phyloP scores from a whole-genome alignment of 2,888 invertebrate genomes.

The Amphipoea oculea region DNA sequence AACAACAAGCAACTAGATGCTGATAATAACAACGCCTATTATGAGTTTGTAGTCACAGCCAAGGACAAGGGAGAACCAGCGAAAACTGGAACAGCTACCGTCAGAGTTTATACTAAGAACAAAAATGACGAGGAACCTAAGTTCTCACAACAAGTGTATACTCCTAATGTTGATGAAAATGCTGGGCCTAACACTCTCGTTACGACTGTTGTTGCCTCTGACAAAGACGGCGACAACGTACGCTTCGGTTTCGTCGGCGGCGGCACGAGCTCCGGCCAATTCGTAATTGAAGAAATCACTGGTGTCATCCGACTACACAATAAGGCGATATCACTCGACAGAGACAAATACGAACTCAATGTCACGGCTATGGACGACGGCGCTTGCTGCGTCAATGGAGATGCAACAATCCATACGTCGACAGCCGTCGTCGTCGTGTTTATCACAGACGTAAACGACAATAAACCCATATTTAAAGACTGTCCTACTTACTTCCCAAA shows the following conservation, averaged over 20 bases:
- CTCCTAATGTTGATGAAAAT: constrained; percentile 98
- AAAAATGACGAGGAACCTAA: constrained; percentile 99
- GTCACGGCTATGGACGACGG: constrained; percentile 99
- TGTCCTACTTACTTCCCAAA: constrained; percentile 98
- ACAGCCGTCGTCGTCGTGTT: constrained; percentile 99
- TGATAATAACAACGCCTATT: constrained; percentile 98
- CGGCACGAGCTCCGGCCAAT: constrained; percentile 97
- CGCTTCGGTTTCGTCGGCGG: constrained; percentile 97
- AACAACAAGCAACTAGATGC: constrained; percentile 98
- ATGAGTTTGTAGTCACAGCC: constrained; percentile 98
- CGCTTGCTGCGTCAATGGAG: constrained; percentile 97
- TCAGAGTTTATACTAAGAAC: constrained; percentile 98
- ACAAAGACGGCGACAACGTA: constrained; percentile 99
- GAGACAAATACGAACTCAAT: constrained; percentile 98
- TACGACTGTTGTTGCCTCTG: constrained; percentile 98
- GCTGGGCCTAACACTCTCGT: constrained; percentile 98
- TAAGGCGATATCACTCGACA: constrained; percentile 96
- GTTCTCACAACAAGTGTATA: constrained; percentile 98
- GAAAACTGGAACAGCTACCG: constrained; percentile 97
- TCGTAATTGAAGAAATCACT: constrained; percentile 98
- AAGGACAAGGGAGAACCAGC: constrained; percentile 98
- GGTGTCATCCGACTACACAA: constrained; percentile 97
- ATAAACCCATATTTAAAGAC: constrained; percentile 98
- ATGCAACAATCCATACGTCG: constrained; percentile 96
- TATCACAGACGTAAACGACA: constrained; percentile 99